Base-by-base conservation (phyloP, 2,113 vertebrate species). In the Thamnaconus septentrionalis region DNA sequence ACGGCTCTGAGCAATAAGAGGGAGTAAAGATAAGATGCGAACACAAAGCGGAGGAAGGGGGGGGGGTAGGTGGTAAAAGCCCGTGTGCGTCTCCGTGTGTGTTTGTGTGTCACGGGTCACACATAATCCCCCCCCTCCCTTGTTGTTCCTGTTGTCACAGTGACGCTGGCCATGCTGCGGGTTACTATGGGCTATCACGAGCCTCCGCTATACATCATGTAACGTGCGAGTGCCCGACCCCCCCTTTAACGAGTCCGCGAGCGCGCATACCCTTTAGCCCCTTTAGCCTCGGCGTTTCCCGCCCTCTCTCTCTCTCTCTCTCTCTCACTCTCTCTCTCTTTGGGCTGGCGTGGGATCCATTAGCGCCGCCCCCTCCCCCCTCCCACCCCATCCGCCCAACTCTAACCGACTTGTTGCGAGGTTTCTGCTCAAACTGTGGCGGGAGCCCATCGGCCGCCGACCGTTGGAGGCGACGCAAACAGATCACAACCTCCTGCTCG, bases 361-460 rank as follows among this genome's bases (percentile, higher is more conserved):
- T 86, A 81, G 74, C 56, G 78, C 81, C 82, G 81, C 76, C 83
- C 82, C 70, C 76, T 31, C 18, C 18, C 18, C 18, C 18, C 18
- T 2, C 18, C 18, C 18, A 1, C 18, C 18, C 18, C 18, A 1
- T 31, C 18, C 18, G 18, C 18, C 18, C 68, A 76, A 75, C 85
- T 81, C 77, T 81, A 67, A 71, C 79, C 80, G 87, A 86, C 80
- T 83, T 71, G 75, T 79, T 82, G 76, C 76, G 72, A 67, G 73
- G 77, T 69, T 80, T 82, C 83, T 76, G 68, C 73, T 65, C 64
- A 80, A 60, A 73, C 76, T 75, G 65, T 73, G 58, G 78, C 70
- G 49, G 61, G 56, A 81, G 66, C 77, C 60, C 64, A 47, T 45
- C 68, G 80, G 78, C 72, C 80, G 78, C 56, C 73, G 73, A 61